Evolutionary conservation across 2,113 vertebrate species (phyloP), one percentile per base, ranked within the genome.

Genomic region (Natator depressus): DNA sequence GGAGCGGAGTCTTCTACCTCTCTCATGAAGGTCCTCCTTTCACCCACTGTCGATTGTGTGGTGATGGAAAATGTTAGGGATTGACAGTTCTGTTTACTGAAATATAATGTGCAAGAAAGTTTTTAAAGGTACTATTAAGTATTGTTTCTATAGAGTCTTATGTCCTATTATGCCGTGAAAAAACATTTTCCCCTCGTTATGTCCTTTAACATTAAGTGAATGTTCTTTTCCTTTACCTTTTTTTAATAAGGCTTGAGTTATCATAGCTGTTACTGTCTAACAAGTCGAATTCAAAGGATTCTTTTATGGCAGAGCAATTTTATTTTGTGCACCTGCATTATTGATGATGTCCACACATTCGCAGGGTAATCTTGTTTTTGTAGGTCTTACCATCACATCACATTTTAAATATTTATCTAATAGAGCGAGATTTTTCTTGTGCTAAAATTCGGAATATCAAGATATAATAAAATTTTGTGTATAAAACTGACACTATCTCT

Each of bases 41-140:
- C 2, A 1, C 75, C 84, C 11, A 1, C 31, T 85, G 90, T 27
- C 83, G 24, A 80, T 3, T 20, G 6, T 0, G 0, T 16, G 1
- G 54, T 86, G 59, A n/a, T 93, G 83, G 29, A 11, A 54, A 31
- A 14, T 10, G 69, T 86, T 46, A n/a, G 20, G 80, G 47, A 16
- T 65, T 29, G 35, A 14, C 3, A 5, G 38, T 92, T 89, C 10
- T 9, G 22, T 75, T 89, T 2, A 25, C 38, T 92, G 35, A 84
- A 88, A 84, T 78, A 5, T 50, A 11, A 78, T 20, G 3, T 79
- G 19, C 8, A 62, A n/a, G n/a, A 17, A 35, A 35, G 54, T 42
- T 50, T n/a, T n/a, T n/a, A 81, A 25, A 53, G 31, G 12, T 17
- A 46, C 46, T 84, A 84, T 4, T 13, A 47, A 22, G 69, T 87